phyloP scores from a whole-genome alignment of 2,797 vertebrate species.

The Fistularia tabacaria region DNA sequence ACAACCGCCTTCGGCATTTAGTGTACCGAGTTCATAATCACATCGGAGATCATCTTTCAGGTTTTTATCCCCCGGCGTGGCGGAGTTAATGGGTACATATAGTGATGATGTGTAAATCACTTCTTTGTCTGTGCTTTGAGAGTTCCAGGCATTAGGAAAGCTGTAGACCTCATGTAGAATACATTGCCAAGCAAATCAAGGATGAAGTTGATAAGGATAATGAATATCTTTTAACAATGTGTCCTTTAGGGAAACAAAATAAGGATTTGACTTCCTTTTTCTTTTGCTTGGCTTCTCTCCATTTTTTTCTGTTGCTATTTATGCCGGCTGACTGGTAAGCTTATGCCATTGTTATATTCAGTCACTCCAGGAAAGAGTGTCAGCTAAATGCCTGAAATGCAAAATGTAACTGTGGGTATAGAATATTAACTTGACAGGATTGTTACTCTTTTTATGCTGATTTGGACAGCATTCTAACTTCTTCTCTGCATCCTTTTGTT shows the following conservation, averaged over 20 bases:
- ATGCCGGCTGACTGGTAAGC: constrained; percentile 35
- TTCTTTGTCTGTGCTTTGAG: background rate
- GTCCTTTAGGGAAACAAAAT: constrained; percentile 22
- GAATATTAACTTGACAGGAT: constrained; percentile 26
- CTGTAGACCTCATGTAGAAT: constrained; percentile 9
- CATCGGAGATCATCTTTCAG: constrained; percentile 1
- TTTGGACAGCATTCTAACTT: constrained; percentile 30
- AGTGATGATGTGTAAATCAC: constrained; percentile 2
- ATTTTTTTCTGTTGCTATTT: constrained; percentile 18
- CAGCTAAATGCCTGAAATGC: constrained; percentile 51
- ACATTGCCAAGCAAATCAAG: constrained; percentile 18
- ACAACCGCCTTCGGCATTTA: constrained; percentile 7
- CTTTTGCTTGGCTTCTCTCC: constrained; percentile 29
- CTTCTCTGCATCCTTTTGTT: constrained; percentile 35
- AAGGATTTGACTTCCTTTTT: constrained; percentile 19
- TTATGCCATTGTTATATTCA: constrained; percentile 45
- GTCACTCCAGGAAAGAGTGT: constrained; percentile 30
- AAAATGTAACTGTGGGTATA: constrained; percentile 46
- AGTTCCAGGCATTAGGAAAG: constrained; percentile 1
- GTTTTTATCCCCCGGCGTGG: background rate
- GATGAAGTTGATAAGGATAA: constrained; percentile 36
- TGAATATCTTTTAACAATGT: constrained; percentile 32
- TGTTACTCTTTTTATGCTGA: constrained; percentile 45
- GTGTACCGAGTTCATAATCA: background rate
- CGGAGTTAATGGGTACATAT: background rate